Evolutionary conservation across 2,797 vertebrate species (phyloP), one percentile per base, ranked within the genome.

Genomic region (Synaphobranchus kaupii): DNA sequence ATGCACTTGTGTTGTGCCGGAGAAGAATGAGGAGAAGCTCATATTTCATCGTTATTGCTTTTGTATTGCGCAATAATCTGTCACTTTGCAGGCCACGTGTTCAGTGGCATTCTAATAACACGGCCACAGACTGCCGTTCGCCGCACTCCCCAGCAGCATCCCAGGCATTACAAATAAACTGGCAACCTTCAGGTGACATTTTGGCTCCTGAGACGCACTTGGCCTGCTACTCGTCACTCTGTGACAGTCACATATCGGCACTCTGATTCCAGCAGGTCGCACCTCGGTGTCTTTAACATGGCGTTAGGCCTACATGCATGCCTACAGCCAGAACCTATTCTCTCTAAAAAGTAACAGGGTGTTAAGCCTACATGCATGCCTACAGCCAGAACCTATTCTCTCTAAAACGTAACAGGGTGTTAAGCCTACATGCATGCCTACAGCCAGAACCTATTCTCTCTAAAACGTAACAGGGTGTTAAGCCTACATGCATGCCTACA

Each of bases 1-100:
- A 48, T 80, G 44, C 7, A 15, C 34, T 25, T 48, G 76, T 25
- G 47, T 39, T 6, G 20, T 48, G 76, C 8, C 0, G 44, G 76
- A 73, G 68, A 39, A 17, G 5, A 22, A 12, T 9, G 3, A 25
- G 73, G 76, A 9, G 47, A 4, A 10, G 1, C 76, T 50, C 76
- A 48, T 48, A 80, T 80, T 48, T 80, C 76, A 80, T 25, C 13
- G 44, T 80, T 80, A 80, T 80, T 80, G 44, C 76, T 80, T 80
- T 50, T 25, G 76, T 12, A 50, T 48, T 50, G 17, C 4, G 44
- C 76, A 39, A 80, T 48, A 80, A 48, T 80, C 76, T 50, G 76
- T 25, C 76, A 80, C 47, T 80, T 20, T 17, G 7, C 22, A 0
- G 20, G 7, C 76, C 76, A 25, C 44, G 13, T 80, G 76, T 12